Evolutionary conservation across 2,888 invertebrate species (phyloP), one percentile per base, ranked within the genome.

Genomic region (Nomada lathburiana): DNA sequence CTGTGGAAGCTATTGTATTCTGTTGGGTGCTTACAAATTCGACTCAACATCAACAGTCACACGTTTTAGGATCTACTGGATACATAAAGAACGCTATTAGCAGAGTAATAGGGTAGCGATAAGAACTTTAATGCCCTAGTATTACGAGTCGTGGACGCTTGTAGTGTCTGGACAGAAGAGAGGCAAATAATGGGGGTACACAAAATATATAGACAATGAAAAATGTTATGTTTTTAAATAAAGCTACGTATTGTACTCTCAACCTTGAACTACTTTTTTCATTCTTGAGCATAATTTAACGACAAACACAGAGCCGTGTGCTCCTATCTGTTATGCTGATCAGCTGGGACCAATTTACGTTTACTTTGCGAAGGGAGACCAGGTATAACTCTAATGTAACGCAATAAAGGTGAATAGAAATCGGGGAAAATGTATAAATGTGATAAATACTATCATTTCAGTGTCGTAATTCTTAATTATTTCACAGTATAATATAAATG

Each of bases 21-120:
- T 11, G 3, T 44, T 26, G 11, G 16, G n/a, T 23, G 23, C 68
- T 72, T 52, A 26, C 3, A 42, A 74, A 50, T 65, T 55, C 36
- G 23, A 73, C 42, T 55, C 47, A 75, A 44, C 18, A 68, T 26
- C 52, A 10, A 60, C 52, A 36, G 64, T 69, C n/a, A 47, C 29
- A 57, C 50, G 52, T 26, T 81, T 42, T 44, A 52, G 64, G 16
- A 52, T 65, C 73, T 65, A 76, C 68, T 72, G 77, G 77, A 85
- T 88, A 87, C 86, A 90, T 87, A 88, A 87, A 86, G 86, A 81
- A 85, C 79, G 81, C 86, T 83, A 89, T 90, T 91, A 91, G 82
- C 76, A 50, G 79, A 82, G 84, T 91, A 90, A 90, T 90, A 86
- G 88, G 84, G 84, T 83, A 57, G 82, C 77, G 90, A 90, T 89